Evolutionary conservation across 2,113 vertebrate species (phyloP).

Genomic region (Jacana jacana): DNA sequence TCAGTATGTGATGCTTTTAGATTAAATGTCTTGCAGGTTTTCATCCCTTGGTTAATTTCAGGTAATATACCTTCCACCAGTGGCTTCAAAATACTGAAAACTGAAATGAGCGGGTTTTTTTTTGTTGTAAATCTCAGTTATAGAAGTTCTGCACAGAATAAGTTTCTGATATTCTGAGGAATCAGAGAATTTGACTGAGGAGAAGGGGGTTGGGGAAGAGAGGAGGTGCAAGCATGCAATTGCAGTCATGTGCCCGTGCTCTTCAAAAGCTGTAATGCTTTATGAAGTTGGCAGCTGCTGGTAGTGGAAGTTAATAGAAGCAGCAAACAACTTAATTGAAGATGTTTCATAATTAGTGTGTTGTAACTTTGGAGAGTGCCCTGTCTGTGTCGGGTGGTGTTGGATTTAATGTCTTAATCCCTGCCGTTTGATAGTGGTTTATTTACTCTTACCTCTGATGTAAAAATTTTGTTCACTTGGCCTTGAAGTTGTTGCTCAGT

Average conservation of each 20-base stretch:
- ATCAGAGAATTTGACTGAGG: neutral
- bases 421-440: slow-evolving; percentile 41
- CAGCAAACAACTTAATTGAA: slow-evolving; percentile 66
- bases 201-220: neutral
- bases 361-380: slow-evolving; percentile 43
- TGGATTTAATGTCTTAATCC: slow-evolving; percentile 53
- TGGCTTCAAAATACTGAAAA: neutral
- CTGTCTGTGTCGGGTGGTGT: neutral
- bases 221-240: neutral
- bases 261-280: slow-evolving; percentile 17
- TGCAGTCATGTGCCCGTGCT: neutral
- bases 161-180: neutral
- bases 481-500: neutral
- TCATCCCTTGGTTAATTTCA: neutral
- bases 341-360: slow-evolving; percentile 58
- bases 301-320: slow-evolving; percentile 55
- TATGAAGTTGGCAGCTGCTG: slow-evolving; percentile 40
- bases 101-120: neutral
- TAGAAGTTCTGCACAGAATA: neutral
- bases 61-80: neutral
- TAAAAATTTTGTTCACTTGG: neutral
- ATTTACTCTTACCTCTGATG: neutral
- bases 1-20: neutral
- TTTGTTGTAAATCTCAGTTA: accelerated
- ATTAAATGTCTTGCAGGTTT: neutral